phyloP scores from a whole-genome alignment of 2,888 invertebrate genomes.

The Plebejus melissa region DNA sequence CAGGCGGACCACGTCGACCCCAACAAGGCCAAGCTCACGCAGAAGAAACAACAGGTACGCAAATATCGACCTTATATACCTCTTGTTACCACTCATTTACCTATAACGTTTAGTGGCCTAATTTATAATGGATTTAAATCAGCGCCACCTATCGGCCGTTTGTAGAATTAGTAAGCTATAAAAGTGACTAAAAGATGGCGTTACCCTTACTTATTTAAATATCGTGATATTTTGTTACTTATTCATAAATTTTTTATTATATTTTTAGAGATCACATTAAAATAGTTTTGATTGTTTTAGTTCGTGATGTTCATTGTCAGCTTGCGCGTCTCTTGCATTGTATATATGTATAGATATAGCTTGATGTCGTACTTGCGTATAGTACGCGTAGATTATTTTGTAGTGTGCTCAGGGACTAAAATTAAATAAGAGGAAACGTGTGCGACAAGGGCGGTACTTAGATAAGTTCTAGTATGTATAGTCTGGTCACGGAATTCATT shows the following conservation, averaged over 20 bases:
- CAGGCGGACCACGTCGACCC: constrained; percentile 85
- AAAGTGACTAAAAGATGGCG: neutral
- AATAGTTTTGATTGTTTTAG: neutral
- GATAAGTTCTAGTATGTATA: no score
- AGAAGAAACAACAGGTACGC: constrained; percentile 93
- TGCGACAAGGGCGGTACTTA: no score
- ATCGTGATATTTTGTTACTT: neutral
- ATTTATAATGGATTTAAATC: neutral
- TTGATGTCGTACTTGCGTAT: neutral
- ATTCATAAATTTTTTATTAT: neutral
- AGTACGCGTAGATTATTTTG: neutral
- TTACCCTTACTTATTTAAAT: neutral
- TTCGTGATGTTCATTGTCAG: neutral
- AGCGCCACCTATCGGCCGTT: neutral
- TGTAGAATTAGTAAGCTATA: neutral
- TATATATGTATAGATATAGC: constrained; percentile 2
- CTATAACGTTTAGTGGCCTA: neutral
- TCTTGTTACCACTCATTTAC: neutral
- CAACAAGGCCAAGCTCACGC: constrained; percentile 87
- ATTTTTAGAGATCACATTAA: neutral
- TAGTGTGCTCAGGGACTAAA: neutral
- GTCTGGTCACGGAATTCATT: no score
- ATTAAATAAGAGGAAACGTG: neutral
- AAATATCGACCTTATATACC: neutral
- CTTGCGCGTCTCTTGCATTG: neutral